A percentile compares a stretch with the other conserved stretches of the same genome.
These are phyloP conservation scores for Adelges cooleyi DNA, from an alignment of 1,140 invertebrate species.

Conservation along the genomic window DNA sequence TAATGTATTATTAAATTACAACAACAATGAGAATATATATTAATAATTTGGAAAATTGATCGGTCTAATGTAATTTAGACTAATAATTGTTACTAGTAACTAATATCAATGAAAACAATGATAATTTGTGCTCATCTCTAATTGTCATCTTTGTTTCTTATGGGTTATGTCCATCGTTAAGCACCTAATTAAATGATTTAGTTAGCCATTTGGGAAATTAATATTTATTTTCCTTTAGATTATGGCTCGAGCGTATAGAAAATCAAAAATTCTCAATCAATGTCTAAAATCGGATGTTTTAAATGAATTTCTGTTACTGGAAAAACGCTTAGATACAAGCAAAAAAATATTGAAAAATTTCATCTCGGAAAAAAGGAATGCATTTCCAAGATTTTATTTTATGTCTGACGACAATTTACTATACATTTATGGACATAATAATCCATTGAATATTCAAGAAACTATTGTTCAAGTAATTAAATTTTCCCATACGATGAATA, in stretches of 20 bases:
- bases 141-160: too few species aligned
- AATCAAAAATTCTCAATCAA: background rate
- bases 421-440: constrained; percentile 73
- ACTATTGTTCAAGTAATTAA: constrained; percentile 67
- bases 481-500: background rate
- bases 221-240: too few species aligned
- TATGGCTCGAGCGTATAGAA: background rate
- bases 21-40: too few species aligned
- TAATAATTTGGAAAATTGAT: too few species aligned
- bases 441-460: constrained; percentile 68
- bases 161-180: too few species aligned
- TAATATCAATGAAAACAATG: too few species aligned
- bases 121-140: too few species aligned
- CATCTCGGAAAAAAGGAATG: constrained; percentile 68
- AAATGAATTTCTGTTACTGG: background rate
- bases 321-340: background rate
- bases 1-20: too few species aligned
- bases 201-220: too few species aligned
- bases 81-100: too few species aligned
- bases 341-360: constrained; percentile 51
- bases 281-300: background rate
- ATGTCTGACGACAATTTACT: constrained; percentile 85
- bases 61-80: too few species aligned
- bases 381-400: constrained; percentile 85
- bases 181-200: too few species aligned